These are phyloP conservation scores for Herminia tarsipennalis DNA, from an alignment of 2,888 invertebrate genomes.

Conservation along the genomic window DNA sequence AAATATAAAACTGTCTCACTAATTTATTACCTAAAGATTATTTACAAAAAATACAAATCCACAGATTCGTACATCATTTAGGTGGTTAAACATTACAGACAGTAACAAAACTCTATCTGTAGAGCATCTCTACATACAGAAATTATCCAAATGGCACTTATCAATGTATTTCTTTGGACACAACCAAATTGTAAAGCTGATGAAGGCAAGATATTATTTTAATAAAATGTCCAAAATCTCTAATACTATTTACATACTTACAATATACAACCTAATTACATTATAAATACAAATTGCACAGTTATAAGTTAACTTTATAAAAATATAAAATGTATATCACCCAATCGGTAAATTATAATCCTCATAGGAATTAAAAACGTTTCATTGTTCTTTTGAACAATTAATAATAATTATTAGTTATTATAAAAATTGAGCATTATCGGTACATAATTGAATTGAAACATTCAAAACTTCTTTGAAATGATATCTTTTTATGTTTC, in stretches of 20 bases:
- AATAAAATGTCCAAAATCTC: slow-evolving; percentile 33
- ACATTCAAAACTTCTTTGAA: neutral
- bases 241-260: slow-evolving; percentile 36
- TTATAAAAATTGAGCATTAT: slow-evolving; percentile 1
- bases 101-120: slow-evolving; percentile 36
- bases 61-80: slow-evolving; percentile 33
- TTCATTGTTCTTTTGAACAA: no score
- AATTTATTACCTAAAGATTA: slow-evolving; percentile 37
- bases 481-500: no score
- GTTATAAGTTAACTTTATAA: slow-evolving; percentile 25
- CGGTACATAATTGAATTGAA: neutral
- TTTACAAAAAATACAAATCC: slow-evolving; percentile 42
- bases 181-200: slow-evolving; percentile 50
- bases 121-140: slow-evolving; percentile 38
- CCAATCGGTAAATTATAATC: no score
- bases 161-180: slow-evolving; percentile 50
- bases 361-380: no score
- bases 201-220: slow-evolving; percentile 37
- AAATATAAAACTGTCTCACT: slow-evolving; percentile 6
- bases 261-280: slow-evolving; percentile 33
- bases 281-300: slow-evolving; percentile 42
- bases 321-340: slow-evolving; percentile 11
- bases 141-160: slow-evolving; percentile 64
- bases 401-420: neutral
- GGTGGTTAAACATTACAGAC: slow-evolving; percentile 55